Conservation (phyloP, 2,888 invertebrate genomes). For the Ennomos erosarius region DNA sequence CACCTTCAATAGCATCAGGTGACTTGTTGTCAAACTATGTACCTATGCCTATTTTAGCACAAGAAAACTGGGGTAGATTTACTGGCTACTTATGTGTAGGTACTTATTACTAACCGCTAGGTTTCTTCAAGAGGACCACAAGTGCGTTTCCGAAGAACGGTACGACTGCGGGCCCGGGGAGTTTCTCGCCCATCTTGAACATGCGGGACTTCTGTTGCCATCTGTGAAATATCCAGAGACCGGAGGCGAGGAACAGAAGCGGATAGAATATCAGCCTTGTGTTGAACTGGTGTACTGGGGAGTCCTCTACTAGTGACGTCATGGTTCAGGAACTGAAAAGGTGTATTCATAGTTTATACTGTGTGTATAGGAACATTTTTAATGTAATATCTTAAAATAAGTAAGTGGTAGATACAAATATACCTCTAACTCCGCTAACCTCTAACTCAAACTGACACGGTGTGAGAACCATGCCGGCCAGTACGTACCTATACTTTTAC, state of each 20-base stretch:
- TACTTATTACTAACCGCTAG: conserved; percentile 75
- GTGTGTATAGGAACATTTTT: too few species aligned
- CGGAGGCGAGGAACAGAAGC: conserved; percentile 54
- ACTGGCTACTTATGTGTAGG: too few species aligned
- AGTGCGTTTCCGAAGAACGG: conserved; percentile 90
- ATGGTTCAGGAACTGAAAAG: conserved; percentile 45
- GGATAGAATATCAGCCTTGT: conserved; percentile 55
- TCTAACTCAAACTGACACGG: too few species aligned
- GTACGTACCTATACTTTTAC: too few species aligned
- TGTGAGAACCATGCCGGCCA: too few species aligned
- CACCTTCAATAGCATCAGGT: too few species aligned
- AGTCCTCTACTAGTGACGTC: conserved; percentile 49
- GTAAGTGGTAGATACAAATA: too few species aligned
- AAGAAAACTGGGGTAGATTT: too few species aligned
- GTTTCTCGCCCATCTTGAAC: conserved; percentile 86
- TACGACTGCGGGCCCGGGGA: conserved; percentile 88
- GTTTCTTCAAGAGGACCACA: conserved; percentile 86
- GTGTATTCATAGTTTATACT: background rate
- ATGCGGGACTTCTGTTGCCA: conserved; percentile 82
- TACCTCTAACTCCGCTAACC: too few species aligned
- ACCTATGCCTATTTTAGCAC: too few species aligned
- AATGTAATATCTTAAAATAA: too few species aligned
- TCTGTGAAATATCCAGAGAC: conserved; percentile 69
- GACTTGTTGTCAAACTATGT: too few species aligned
- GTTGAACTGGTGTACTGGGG: conserved; percentile 33